phyloP scores from a whole-genome alignment of 2,113 vertebrate species.

The Channa maculata region DNA sequence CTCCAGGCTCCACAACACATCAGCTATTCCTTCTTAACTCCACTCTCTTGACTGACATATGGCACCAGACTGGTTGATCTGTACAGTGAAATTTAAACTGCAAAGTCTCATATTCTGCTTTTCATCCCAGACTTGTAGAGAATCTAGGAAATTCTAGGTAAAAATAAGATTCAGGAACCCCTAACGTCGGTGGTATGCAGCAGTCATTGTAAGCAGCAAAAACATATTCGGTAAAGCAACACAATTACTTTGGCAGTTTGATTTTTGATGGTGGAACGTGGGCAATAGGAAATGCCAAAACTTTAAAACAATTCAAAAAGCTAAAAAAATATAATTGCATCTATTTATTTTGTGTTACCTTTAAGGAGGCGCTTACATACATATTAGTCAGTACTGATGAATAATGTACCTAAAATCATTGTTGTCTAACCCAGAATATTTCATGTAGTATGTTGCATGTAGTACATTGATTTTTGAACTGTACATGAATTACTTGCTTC shows the following conservation, averaged over 20 bases:
- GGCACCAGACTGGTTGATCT: constrained; percentile 53
- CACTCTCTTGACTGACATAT: constrained; percentile 35
- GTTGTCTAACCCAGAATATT: constrained; percentile 78
- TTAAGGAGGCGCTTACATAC: constrained; percentile 69
- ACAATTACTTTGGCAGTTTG: constrained; percentile 6
- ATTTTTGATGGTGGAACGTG: constrained; percentile 29
- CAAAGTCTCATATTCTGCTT: constrained; percentile 49
- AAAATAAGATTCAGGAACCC: constrained; percentile 18
- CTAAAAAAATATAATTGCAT: constrained; percentile 59
- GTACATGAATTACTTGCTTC: constrained; percentile 84
- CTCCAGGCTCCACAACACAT: constrained; percentile 56
- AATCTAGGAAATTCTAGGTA: constrained; percentile 25
- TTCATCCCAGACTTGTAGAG: constrained; percentile 22
- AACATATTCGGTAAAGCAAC: constrained; percentile 17
- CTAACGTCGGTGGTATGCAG: constrained; percentile 8
- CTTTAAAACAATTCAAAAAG: constrained; percentile 59
- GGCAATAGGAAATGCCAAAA: constrained; percentile 43
- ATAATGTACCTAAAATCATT: constrained; percentile 80
- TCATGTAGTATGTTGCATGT: constrained; percentile 86
- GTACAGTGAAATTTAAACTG: constrained; percentile 60
- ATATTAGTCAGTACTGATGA: constrained; percentile 68
- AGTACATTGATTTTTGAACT: constrained; percentile 82
- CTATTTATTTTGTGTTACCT: constrained; percentile 82
- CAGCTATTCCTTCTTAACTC: constrained; percentile 44
- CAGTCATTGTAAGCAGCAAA: constrained; percentile 2